Evolutionary conservation across 2,797 vertebrate genomes (phyloP).

Genomic region (Crypturellus tataupa): DNA sequence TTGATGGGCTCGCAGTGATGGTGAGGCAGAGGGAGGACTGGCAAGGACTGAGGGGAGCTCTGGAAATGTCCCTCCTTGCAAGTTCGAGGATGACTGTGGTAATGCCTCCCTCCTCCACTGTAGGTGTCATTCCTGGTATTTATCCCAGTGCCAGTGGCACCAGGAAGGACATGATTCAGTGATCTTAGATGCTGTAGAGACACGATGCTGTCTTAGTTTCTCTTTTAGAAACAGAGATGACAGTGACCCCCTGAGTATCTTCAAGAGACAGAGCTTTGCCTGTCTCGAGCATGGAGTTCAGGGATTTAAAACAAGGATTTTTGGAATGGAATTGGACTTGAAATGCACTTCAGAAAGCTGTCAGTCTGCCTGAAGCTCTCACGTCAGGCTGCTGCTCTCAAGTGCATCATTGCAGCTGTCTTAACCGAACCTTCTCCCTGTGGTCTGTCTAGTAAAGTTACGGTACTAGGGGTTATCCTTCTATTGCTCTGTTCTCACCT

Average conservation of each 20-base stretch:
- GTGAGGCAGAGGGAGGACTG: background rate
- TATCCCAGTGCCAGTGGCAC: background rate
- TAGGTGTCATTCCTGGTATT: background rate
- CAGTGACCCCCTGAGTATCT: background rate
- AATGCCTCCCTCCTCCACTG: background rate
- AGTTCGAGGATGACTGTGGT: background rate
- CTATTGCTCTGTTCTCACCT: background rate
- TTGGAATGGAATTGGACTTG: background rate
- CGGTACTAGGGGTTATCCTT: background rate
- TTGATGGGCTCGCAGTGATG: background rate
- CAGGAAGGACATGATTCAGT: background rate
- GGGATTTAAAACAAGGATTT: background rate
- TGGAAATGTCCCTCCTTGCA: background rate
- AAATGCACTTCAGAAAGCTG: background rate
- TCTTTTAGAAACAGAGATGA: background rate
- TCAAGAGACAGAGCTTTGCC: background rate
- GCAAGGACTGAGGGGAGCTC: background rate
- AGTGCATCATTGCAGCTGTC: background rate
- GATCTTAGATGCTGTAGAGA: background rate
- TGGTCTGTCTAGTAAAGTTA: background rate
- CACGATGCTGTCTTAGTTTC: accelerated
- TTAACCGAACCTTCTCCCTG: background rate
- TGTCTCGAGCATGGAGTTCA: background rate
- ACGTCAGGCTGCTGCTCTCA: background rate
- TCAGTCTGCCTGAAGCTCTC: background rate